phyloP scores from a whole-genome alignment of 2,888 invertebrate genomes.

The Philopedon plagiatum region DNA sequence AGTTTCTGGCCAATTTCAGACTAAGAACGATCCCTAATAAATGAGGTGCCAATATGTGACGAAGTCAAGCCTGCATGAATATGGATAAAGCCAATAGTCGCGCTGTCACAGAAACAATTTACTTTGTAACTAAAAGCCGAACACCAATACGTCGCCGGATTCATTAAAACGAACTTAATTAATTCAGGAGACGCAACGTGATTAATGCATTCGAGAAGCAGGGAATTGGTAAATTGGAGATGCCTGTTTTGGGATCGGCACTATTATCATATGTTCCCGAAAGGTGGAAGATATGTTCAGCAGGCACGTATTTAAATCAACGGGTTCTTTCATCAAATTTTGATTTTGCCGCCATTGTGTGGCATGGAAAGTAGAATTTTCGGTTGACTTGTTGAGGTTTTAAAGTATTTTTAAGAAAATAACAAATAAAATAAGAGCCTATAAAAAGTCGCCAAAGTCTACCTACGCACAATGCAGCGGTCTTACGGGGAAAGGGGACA shows the following conservation, averaged over 20 bases:
- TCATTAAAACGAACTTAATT: conserved; percentile 19
- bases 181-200: conserved; percentile 17
- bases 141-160: conserved; percentile 10
- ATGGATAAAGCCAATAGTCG: not conserved
- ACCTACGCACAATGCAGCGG: no score
- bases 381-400: no score
- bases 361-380: no score
- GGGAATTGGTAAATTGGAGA: conserved; percentile 5
- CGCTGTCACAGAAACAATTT: conserved; percentile 17
- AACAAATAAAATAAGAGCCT: no score
- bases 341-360: no score
- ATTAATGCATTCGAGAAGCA: conserved; percentile 11
- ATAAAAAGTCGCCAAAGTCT: no score
- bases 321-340: no score
- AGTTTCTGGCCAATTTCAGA: no score
- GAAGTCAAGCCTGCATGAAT: not conserved
- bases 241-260: not conserved
- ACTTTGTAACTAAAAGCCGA: conserved; percentile 6
- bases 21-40: no score
- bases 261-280: not conserved
- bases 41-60: not conserved
- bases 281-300: not conserved
- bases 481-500: no score
- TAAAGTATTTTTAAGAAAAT: no score
- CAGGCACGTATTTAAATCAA: no score